Evolutionary conservation across 2,113 vertebrate species (phyloP), one percentile per base, ranked within the genome.

Genomic region (Hydrochoerus hydrochaeris): DNA sequence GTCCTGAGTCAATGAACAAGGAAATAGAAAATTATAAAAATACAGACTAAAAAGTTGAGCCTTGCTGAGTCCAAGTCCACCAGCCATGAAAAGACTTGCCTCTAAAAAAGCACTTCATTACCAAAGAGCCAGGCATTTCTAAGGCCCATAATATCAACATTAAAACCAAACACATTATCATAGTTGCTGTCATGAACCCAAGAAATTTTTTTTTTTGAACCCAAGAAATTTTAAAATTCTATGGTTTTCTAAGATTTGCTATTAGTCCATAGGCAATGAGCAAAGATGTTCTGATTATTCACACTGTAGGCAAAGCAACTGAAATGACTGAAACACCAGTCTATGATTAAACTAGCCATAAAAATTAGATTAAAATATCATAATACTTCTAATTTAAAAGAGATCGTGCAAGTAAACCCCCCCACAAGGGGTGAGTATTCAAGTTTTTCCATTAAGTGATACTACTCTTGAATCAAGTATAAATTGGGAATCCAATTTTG

Each of bases 1-100:
- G 62, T 67, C 57, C 87, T 24, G 71, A 41, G 24, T 78, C 85
- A 86, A 95, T 38, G 30, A 58, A 86, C 1, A 1, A 57, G 17
- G 41, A 58, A 86, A 93, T 28, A 67, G 60, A 97, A 71, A 91
- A 90, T 52, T 80, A 91, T 41, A 69, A 89, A 80, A 84, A 60
- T 78, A 88, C 35, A 19, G 26, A 95, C 73, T 65, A 65, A 92
- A 52, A 49, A 82, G 28, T 90, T 80, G 88, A 80, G 86, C 41
- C 54, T 44, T 16, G 10, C 60, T 77, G 17, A 85, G 54, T 20
- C n/a, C 14, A 17, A 9, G n/a, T 7, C 46, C 20, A 87, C 19
- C 41, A 63, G 49, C 24, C n/a, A 58, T 24, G 30, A 94, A 91
- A 88, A 22, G 46, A 60, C 58, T 46, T 58, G 44, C 65, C 93